phyloP scores from a whole-genome alignment of 2,797 vertebrate genomes.

The Neosilurus mollespiculum region DNA sequence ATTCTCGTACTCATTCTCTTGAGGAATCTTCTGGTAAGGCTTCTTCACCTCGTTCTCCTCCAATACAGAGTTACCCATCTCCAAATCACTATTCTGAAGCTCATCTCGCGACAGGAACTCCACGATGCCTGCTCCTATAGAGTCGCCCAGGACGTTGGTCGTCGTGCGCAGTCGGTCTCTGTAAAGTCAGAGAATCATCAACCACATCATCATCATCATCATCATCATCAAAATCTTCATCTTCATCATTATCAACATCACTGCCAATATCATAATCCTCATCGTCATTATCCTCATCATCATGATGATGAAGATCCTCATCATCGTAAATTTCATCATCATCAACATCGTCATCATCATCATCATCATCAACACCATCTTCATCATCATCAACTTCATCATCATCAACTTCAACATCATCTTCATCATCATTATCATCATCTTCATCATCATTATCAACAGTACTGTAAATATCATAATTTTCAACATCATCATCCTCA shows the following conservation, averaged over 20 bases:
- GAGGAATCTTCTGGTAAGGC: constrained; percentile 90
- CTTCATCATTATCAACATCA: no score
- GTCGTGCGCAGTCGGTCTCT: constrained; percentile 96
- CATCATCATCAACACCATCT: neutral
- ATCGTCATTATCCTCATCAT: neutral
- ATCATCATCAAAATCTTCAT: neutral
- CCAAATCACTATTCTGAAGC: constrained; percentile 84
- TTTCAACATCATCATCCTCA: neutral
- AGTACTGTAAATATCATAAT: neutral
- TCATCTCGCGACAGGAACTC: constrained; percentile 93
- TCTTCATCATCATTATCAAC: neutral
- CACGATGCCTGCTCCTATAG: constrained; percentile 93
- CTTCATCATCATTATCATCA: neutral
- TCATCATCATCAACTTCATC: neutral
- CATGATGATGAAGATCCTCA: no score
- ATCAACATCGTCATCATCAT: neutral
- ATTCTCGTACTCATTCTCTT: constrained; percentile 85
- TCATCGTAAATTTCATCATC: neutral
- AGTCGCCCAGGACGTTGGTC: constrained; percentile 94
- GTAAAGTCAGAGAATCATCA: constrained; percentile 11
- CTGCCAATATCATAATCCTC: neutral
- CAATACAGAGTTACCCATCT: constrained; percentile 94
- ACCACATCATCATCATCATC: neutral
- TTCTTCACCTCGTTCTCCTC: constrained; percentile 97
- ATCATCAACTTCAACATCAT: neutral